Conservation (phyloP, 2,797 vertebrate genomes). For the Paguma larvata region DNA sequence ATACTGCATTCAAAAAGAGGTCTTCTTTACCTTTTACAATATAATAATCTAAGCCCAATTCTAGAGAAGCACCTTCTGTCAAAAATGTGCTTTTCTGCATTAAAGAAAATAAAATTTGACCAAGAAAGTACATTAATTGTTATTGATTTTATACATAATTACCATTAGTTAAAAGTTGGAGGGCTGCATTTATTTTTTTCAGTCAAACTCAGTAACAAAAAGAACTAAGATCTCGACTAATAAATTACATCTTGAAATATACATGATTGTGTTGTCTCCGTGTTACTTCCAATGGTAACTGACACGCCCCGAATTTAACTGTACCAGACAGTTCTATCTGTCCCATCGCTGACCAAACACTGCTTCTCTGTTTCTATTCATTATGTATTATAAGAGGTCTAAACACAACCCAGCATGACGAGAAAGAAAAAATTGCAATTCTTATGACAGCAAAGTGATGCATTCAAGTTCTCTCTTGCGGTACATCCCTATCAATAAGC, state of each 20-base stretch:
- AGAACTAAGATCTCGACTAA: slow-evolving; percentile 58
- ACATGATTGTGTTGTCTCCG: slow-evolving; percentile 63
- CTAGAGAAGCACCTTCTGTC: background rate
- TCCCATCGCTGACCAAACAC: slow-evolving; percentile 85
- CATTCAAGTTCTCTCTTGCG: slow-evolving; percentile 63
- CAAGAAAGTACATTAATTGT: background rate
- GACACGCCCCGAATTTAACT: slow-evolving; percentile 86
- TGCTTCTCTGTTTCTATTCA: slow-evolving; percentile 85
- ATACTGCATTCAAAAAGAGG: background rate
- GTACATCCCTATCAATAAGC: slow-evolving; percentile 17
- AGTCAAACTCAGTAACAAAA: slow-evolving; percentile 49
- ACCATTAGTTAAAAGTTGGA: slow-evolving; percentile 75
- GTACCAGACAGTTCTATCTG: slow-evolving; percentile 86
- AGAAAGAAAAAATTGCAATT: slow-evolving; percentile 65
- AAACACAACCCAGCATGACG: slow-evolving; percentile 66
- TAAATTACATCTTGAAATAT: slow-evolving; percentile 78
- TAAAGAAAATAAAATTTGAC: slow-evolving; percentile 57
- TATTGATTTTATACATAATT: slow-evolving; percentile 61
- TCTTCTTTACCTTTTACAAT: slow-evolving; percentile 55
- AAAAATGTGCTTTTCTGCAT: slow-evolving; percentile 56
- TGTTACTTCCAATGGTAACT: slow-evolving; percentile 80
- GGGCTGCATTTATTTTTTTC: slow-evolving; percentile 24
- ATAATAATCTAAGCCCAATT: slow-evolving; percentile 36
- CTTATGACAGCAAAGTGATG: slow-evolving; percentile 68
- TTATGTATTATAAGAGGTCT: slow-evolving; percentile 78